These are phyloP conservation scores for Congeria kusceri DNA, from an alignment of 2,888 invertebrate species.

Conservation along the genomic window DNA sequence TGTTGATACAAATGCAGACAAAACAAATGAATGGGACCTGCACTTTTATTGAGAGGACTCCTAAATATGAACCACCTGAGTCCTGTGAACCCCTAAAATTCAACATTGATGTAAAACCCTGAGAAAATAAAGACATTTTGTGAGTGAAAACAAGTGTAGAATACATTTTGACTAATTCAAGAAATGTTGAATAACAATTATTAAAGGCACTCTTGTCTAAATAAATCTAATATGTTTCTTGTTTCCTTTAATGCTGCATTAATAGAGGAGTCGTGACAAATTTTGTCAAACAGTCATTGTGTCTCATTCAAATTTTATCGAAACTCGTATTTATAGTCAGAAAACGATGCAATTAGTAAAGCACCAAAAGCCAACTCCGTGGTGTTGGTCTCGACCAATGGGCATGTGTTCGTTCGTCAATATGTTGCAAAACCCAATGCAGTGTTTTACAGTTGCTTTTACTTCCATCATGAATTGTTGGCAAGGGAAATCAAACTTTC, in stretches of 20 bases:
- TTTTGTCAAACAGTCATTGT: slow-evolving; percentile 56
- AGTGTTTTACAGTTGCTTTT: slow-evolving; percentile 51
- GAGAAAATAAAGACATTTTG: too few relatives aligned
- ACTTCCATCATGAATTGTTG: slow-evolving; percentile 49
- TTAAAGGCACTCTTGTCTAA: too few relatives aligned
- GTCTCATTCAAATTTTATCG: slow-evolving; percentile 39
- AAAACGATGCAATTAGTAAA: slow-evolving; percentile 41
- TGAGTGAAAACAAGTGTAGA: too few relatives aligned
- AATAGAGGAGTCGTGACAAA: slow-evolving; percentile 40
- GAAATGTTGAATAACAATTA: too few relatives aligned
- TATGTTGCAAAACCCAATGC: slow-evolving; percentile 36
- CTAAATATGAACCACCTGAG: too few relatives aligned
- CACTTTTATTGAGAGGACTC: too few relatives aligned
- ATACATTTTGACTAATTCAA: too few relatives aligned
- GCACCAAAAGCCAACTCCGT: slow-evolving; percentile 41
- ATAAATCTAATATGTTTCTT: too few relatives aligned
- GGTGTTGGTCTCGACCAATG: slow-evolving; percentile 51
- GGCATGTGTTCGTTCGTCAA: slow-evolving; percentile 21
- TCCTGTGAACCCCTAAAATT: too few relatives aligned
- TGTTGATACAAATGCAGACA: too few relatives aligned
- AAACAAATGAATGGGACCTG: too few relatives aligned
- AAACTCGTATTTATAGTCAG: slow-evolving; percentile 54
- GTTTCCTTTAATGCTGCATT: slow-evolving; percentile 25
- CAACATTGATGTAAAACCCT: too few relatives aligned
- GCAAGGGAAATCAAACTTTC: slow-evolving; percentile 41